A percentile compares a stretch with the other conserved stretches of the same genome.
phyloP scores from a whole-genome alignment of 2,797 vertebrate genomes.

The Gobio occitaniae region DNA sequence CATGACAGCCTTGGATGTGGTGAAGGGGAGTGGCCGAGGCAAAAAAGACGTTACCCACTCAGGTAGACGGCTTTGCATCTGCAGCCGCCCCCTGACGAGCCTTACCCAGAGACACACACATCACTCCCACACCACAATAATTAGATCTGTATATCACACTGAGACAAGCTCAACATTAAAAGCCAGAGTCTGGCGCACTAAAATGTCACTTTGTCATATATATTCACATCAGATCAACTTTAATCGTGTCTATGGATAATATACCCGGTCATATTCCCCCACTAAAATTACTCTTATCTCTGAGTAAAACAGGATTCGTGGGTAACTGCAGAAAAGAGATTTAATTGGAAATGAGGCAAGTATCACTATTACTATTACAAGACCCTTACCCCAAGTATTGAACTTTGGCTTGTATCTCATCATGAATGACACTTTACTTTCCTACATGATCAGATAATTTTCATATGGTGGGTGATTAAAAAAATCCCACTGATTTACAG shows the following conservation, averaged over 20 bases:
- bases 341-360: constrained; percentile 8
- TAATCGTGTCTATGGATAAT: constrained; percentile 36
- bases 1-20: constrained; percentile 29
- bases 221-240: constrained; percentile 12
- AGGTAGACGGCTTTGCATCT: constrained; percentile 34
- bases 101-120: constrained; percentile 25
- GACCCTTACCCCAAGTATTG: neutral
- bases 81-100: constrained; percentile 20
- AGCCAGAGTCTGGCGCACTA: constrained; percentile 21
- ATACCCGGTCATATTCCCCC: neutral
- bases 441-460: neutral
- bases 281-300: constrained; percentile 3
- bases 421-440: neutral
- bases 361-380: neutral
- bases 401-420: neutral
- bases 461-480: neutral
- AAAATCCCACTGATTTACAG: neutral
- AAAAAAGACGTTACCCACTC: constrained; percentile 35
- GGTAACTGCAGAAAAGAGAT: neutral
- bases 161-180: constrained; percentile 51
- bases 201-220: constrained; percentile 35
- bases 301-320: constrained; percentile 1
- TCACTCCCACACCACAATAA: constrained; percentile 36
- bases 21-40: constrained; percentile 23
- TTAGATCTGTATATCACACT: constrained; percentile 53